Evolutionary conservation across 1,140 invertebrate species (phyloP).

Genomic region (Drosophila yakuba): DNA sequence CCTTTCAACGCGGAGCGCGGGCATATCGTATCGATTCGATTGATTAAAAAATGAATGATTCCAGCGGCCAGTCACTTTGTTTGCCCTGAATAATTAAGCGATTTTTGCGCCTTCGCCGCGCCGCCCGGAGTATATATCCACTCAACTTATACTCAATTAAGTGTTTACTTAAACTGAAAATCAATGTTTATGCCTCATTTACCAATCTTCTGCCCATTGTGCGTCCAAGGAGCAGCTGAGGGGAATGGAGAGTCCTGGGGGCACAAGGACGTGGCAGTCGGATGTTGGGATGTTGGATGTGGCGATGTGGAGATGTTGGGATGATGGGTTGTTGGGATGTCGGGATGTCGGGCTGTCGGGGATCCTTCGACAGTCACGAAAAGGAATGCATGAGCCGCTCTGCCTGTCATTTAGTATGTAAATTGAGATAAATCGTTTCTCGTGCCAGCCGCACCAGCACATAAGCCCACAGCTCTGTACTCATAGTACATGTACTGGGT

Average conservation of each 20-base stretch:
- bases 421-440: constrained; percentile 83
- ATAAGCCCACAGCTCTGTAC: constrained; percentile 42
- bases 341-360: constrained; percentile 22
- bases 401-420: constrained; percentile 83
- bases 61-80: constrained; percentile 44
- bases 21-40: constrained; percentile 17
- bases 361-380: constrained; percentile 49
- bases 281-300: constrained; percentile 22
- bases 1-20: constrained; percentile 1
- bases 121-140: constrained; percentile 22
- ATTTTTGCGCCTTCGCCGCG: constrained; percentile 38
- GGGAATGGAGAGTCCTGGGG: constrained; percentile 3
- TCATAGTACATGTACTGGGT: constrained; percentile 29
- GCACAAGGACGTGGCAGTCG: constrained; percentile 39
- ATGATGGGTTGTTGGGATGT: neutral
- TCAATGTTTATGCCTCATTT: constrained; percentile 73
- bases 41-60: constrained; percentile 50
- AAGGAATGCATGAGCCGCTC: constrained; percentile 71
- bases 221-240: constrained; percentile 26
- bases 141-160: constrained; percentile 70
- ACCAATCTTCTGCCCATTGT: constrained; percentile 64
- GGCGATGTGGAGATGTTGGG: neutral
- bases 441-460: constrained; percentile 68
- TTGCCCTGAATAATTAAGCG: constrained; percentile 47
- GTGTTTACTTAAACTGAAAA: constrained; percentile 75